phyloP scores from a whole-genome alignment of 2,113 vertebrate species.

The Aphyosemion australe region DNA sequence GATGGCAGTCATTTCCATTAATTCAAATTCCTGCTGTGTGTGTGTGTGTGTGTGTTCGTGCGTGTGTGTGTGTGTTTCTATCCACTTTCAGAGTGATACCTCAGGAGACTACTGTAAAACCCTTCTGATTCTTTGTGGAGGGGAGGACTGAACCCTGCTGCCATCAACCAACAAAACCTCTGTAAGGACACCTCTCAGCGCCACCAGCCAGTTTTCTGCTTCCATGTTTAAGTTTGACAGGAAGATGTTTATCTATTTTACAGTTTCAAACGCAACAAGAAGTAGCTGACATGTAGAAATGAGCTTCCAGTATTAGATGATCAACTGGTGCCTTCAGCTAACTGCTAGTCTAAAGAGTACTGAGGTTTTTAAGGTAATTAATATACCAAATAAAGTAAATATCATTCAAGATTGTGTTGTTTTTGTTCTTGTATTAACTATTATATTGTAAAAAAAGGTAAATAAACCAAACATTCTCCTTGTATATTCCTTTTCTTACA shows the following conservation, averaged over 20 bases:
- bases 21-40: conserved; percentile 9
- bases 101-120: conserved; percentile 94
- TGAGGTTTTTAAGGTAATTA: conserved; percentile 40
- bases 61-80: not conserved
- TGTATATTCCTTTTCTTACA: not conserved
- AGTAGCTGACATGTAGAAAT: conserved; percentile 29
- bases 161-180: conserved; percentile 63
- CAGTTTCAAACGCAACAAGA: conserved; percentile 11
- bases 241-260: conserved; percentile 46
- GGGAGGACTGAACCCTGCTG: conserved; percentile 84
- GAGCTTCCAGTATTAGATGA: conserved; percentile 14
- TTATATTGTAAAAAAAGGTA: not conserved
- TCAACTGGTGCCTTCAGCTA: conserved; percentile 42
- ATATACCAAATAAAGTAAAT: conserved; percentile 40
- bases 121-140: conserved; percentile 89
- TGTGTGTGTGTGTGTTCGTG: too few species aligned
- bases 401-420: not conserved
- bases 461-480: conserved; percentile 2
- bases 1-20: conserved; percentile 13
- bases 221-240: conserved; percentile 11
- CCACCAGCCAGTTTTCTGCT: conserved; percentile 33
- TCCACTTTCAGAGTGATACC: conserved; percentile 87
- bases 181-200: conserved; percentile 29
- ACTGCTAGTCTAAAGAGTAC: conserved; percentile 21
- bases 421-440: conserved; percentile 6